Conservation (phyloP, 2,113 vertebrate genomes). For the Isichthys henryi region DNA sequence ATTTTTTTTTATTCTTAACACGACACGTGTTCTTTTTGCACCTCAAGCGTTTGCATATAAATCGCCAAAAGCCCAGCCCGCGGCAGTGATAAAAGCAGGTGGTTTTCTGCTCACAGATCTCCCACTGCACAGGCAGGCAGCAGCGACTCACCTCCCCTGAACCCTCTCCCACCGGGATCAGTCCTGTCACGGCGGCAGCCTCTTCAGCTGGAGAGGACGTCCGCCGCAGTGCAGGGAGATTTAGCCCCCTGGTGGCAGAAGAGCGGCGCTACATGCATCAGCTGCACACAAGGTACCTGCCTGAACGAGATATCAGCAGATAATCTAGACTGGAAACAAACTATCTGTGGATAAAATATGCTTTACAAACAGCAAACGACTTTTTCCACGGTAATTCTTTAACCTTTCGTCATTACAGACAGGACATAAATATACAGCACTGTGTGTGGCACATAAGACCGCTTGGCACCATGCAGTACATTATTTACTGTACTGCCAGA, state of each 20-base stretch:
- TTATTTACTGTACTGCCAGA: background rate
- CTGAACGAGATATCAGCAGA: background rate
- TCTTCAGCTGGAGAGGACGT: background rate
- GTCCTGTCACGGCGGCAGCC: background rate
- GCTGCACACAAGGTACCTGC: background rate
- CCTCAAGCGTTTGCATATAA: background rate
- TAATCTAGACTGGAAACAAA: background rate
- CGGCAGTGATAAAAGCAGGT: background rate
- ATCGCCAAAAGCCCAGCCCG: background rate
- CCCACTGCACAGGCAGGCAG: background rate
- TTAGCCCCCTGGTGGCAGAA: slow-evolving; percentile 11
- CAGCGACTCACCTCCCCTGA: background rate
- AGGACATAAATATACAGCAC: background rate
- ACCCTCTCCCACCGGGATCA: background rate
- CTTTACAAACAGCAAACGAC: background rate
- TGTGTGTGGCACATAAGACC: background rate
- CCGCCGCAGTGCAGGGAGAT: background rate
- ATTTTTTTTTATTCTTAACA: background rate
- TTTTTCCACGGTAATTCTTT: background rate
- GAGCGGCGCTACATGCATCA: background rate
- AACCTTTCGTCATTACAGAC: background rate
- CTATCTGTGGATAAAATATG: background rate
- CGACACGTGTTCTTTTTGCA: background rate
- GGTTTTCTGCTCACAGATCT: background rate
- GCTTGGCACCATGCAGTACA: background rate